Conservation (phyloP, 1,140 invertebrate species). For the Anoplolepis gracilipes region DNA sequence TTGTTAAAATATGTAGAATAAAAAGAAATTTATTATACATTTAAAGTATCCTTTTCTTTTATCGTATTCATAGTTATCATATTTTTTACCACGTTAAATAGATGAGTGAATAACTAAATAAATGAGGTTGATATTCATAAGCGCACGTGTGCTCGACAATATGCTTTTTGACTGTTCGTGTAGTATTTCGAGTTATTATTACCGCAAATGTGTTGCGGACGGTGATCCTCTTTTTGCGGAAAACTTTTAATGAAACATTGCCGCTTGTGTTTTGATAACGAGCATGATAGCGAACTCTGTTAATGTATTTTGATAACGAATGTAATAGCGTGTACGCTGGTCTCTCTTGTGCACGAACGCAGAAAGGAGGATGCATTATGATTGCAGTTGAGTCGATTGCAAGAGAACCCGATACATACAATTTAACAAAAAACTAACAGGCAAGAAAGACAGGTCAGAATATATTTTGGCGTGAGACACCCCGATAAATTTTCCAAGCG, state of each 20-base stretch:
- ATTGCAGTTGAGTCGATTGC: background rate
- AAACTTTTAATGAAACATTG: slow-evolving; percentile 59
- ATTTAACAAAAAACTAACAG: slow-evolving; percentile 35
- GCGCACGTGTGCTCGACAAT: background rate
- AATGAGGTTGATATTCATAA: background rate
- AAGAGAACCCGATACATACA: background rate
- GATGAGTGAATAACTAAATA: slow-evolving; percentile 14
- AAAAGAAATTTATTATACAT: background rate
- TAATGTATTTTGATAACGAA: slow-evolving; percentile 60
- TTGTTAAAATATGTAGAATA: background rate
- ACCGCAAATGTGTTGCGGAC: slow-evolving; percentile 27
- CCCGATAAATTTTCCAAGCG: background rate
- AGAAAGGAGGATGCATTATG: slow-evolving; percentile 23
- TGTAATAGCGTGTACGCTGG: slow-evolving; percentile 44
- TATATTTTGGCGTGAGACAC: background rate
- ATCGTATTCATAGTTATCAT: background rate
- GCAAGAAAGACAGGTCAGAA: slow-evolving; percentile 11
- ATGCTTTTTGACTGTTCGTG: background rate
- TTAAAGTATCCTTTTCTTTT: background rate
- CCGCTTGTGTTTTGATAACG: slow-evolving; percentile 53
- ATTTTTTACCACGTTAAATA: background rate
- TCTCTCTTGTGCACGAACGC: slow-evolving; percentile 14
- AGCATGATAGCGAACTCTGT: slow-evolving; percentile 47
- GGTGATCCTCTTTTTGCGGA: slow-evolving; percentile 51
- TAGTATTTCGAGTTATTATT: slow-evolving; percentile 35